Evolutionary conservation across 2,797 vertebrate species (phyloP).

Genomic region (Nyctalus aviator): DNA sequence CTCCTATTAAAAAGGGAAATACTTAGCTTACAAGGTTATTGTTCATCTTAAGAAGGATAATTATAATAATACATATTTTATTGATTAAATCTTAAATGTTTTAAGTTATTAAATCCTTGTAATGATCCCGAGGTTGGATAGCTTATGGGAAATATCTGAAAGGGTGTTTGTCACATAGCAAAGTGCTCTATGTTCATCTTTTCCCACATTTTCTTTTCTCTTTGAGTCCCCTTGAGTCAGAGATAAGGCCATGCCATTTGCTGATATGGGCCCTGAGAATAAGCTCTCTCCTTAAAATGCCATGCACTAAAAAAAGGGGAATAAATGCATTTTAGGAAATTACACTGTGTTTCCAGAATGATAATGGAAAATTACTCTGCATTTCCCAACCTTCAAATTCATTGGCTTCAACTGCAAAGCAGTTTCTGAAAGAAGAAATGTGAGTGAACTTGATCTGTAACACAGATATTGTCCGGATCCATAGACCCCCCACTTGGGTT

Average conservation of each 20-base stretch:
- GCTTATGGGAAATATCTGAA: background rate
- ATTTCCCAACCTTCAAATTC: background rate
- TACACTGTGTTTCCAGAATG: background rate
- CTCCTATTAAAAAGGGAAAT: background rate
- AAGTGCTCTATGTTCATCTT: background rate
- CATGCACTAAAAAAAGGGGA: background rate
- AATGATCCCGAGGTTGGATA: background rate
- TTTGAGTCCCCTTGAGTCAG: background rate
- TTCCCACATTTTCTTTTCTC: background rate
- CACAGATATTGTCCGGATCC: background rate
- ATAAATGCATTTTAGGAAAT: background rate
- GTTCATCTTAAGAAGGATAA: background rate
- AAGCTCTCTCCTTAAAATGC: constrained; percentile 33
- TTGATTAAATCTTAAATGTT: background rate
- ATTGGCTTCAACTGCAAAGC: background rate
- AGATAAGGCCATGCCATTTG: constrained; percentile 2
- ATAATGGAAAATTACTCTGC: constrained; percentile 10
- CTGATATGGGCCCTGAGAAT: background rate
- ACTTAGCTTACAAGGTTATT: background rate
- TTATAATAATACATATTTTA: background rate
- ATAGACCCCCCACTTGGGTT: background rate
- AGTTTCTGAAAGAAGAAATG: background rate
- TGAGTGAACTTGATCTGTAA: background rate
- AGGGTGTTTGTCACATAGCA: background rate
- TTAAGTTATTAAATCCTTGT: background rate